phyloP scores from a whole-genome alignment of 2,888 invertebrate species.

The Biston stratarius region DNA sequence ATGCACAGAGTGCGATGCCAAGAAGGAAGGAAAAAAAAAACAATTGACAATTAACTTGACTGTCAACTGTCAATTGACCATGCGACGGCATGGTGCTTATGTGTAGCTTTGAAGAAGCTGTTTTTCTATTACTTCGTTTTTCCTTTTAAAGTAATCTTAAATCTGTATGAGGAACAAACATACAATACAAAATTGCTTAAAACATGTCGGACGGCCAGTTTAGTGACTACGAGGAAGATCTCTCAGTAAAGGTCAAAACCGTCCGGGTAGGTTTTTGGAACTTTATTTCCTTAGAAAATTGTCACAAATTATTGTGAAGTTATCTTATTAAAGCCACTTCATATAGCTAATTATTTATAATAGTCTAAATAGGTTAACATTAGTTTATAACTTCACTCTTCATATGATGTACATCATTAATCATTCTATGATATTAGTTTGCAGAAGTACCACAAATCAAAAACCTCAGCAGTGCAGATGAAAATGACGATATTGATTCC shows the following conservation, averaged over 20 bases:
- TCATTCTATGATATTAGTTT: conserved; percentile 59
- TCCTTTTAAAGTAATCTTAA: background rate
- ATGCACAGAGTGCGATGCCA: no score
- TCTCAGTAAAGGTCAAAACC: conserved; percentile 71
- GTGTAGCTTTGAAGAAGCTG: background rate
- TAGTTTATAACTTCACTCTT: background rate
- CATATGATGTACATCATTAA: no score
- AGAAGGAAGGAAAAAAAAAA: background rate
- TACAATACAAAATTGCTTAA: background rate
- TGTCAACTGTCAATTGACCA: no score
- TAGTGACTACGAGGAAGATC: conserved; percentile 77
- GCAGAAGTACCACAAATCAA: conserved; percentile 67
- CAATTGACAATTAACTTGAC: no score
- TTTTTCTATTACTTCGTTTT: background rate
- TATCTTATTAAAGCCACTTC: background rate
- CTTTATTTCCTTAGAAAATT: background rate
- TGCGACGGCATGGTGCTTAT: background rate
- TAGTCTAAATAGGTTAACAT: background rate
- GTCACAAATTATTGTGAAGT: background rate
- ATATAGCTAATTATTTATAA: background rate
- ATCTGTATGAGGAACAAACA: background rate
- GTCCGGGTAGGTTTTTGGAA: conserved; percentile 68
- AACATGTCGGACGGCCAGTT: conserved; percentile 70
- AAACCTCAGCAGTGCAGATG: conserved; percentile 60
- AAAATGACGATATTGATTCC: conserved; percentile 69